phyloP scores from a whole-genome alignment of 30 jellyfish, hydroid and myxozoan species.

The Catostylus mosaicus region DNA sequence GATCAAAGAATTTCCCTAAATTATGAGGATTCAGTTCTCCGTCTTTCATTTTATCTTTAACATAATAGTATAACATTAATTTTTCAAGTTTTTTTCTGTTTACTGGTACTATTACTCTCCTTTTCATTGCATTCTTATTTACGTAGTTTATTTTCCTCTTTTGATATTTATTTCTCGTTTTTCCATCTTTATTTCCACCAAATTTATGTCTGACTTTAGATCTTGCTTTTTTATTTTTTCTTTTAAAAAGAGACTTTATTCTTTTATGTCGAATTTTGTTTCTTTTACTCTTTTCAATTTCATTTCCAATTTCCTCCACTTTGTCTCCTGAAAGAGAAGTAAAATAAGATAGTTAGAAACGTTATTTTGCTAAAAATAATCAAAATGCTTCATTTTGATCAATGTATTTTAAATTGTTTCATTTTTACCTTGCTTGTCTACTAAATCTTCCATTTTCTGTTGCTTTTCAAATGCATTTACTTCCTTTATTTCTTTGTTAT shows the following conservation, averaged over 20 bases:
- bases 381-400: too few species aligned
- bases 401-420: too few species aligned
- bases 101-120: slow-evolving; percentile 80
- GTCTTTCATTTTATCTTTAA: slow-evolving; percentile 57
- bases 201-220: not conserved
- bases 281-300: slow-evolving; percentile 55
- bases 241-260: not conserved
- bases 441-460: slow-evolving; percentile 56
- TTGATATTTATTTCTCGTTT: not conserved
- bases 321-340: slow-evolving; percentile 45
- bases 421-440: slow-evolving; percentile 33
- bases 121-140: slow-evolving; percentile 59
- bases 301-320: slow-evolving; percentile 71
- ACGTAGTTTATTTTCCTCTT: not conserved
- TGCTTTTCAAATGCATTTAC: slow-evolving; percentile 43
- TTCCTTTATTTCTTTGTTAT: not conserved
- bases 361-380: too few species aligned
- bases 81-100: slow-evolving; percentile 65
- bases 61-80: slow-evolving; percentile 66
- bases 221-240: not conserved
- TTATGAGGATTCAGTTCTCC: slow-evolving; percentile 54
- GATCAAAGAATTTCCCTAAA: slow-evolving; percentile 54
- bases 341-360: too few species aligned
- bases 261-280: slow-evolving; percentile 3
- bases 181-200: not conserved